Percentiles rank a stretch among this genome's conserved stretches.
phyloP scores from a whole-genome alignment of 2,797 vertebrate genomes.

The Hippoglossus hippoglossus region DNA sequence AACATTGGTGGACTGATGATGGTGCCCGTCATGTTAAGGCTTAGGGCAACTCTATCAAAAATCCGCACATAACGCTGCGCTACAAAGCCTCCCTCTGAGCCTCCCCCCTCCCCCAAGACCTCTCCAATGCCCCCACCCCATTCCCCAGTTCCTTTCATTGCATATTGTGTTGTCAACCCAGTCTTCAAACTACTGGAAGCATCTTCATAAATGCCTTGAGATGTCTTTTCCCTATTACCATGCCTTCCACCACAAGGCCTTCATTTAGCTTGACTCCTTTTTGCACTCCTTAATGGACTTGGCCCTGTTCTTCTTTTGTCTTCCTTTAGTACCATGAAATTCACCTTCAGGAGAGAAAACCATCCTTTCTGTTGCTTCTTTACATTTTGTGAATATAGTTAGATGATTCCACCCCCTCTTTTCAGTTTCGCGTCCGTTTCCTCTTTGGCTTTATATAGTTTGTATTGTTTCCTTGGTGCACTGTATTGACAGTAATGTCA shows the following conservation, averaged over 20 bases:
- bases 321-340: constrained; percentile 87
- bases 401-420: constrained; percentile 73
- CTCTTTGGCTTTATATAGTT: constrained; percentile 82
- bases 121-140: constrained; percentile 43
- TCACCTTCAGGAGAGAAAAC: constrained; percentile 86
- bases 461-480: constrained; percentile 80
- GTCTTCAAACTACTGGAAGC: constrained; percentile 75
- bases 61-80: constrained; percentile 7
- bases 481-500: constrained; percentile 77
- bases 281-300: constrained; percentile 86
- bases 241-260: constrained; percentile 73
- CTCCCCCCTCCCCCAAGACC: constrained; percentile 54
- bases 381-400: constrained; percentile 85
- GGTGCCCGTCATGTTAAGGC: constrained; percentile 54
- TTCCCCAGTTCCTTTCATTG: constrained; percentile 75
- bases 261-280: constrained; percentile 80
- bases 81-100: constrained; percentile 31
- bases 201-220: constrained; percentile 75
- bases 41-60: constrained; percentile 48
- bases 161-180: constrained; percentile 69
- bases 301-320: constrained; percentile 86
- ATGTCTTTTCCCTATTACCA: constrained; percentile 73
- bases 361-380: constrained; percentile 78
- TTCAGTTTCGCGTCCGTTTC: constrained; percentile 71
- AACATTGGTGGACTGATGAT: constrained; percentile 55